Conservation (phyloP, 2,888 invertebrate genomes). For the Lottia gigantea region DNA sequence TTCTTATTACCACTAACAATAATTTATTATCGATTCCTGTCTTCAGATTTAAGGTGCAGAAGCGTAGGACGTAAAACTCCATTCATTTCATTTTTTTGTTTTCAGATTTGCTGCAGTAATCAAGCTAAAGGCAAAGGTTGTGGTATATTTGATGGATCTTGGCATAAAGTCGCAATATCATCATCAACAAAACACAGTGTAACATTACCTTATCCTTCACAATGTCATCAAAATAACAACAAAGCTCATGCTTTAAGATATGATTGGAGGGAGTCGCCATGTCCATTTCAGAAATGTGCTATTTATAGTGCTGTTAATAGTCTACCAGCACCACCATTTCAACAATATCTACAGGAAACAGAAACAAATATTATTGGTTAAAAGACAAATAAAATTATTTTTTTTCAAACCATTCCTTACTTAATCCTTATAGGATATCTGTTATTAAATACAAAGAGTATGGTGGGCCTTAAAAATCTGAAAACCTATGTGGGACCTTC, state of each 20-base stretch:
- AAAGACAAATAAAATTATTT: no score
- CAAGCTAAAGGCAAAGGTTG: not conserved
- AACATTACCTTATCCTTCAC: not conserved
- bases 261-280: slow-evolving; percentile 16
- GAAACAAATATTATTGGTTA: no score
- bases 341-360: no score
- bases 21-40: no score
- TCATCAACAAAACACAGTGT: not conserved
- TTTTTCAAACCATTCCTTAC: no score
- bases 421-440: no score
- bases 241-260: slow-evolving; percentile 8
- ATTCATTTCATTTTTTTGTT: not conserved
- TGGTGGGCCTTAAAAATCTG: no score
- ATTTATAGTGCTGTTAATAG: slow-evolving; percentile 12
- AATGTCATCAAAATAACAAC: not conserved
- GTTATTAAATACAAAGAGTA: no score
- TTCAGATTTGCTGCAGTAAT: not conserved
- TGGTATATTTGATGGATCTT: not conserved
- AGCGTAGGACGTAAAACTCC: no score
- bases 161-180: not conserved
- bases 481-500: no score
- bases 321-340: slow-evolving; percentile 7
- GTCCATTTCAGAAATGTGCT: slow-evolving; percentile 14
- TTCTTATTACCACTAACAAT: no score
- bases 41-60: no score